phyloP scores from a whole-genome alignment of 37 sponge, comb jelly and placozoan genomes.

The Crambe crambe region DNA sequence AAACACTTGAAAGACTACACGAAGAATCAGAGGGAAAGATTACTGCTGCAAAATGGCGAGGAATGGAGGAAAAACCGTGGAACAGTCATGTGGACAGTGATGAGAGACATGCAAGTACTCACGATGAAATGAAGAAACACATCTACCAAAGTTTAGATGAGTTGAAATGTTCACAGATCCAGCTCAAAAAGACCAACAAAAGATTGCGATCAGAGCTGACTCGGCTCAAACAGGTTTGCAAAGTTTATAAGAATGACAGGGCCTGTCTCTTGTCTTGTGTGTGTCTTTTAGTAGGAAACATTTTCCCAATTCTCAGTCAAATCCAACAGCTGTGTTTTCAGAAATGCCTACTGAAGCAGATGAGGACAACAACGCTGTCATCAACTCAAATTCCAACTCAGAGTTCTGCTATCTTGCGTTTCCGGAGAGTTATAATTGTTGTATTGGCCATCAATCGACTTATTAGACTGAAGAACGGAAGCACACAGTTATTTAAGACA shows the following conservation, averaged over 20 bases:
- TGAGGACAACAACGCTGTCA: not conserved
- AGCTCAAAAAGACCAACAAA: not conserved
- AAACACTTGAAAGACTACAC: slow-evolving; percentile 2
- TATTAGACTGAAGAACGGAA: not conserved
- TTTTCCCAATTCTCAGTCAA: slow-evolving; percentile 7
- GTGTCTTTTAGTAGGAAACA: slow-evolving; percentile 23
- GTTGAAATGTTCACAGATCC: not conserved
- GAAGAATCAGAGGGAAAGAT: not conserved
- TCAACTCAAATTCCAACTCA: not conserved
- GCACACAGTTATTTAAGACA: not conserved
- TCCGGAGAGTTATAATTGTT: slow-evolving; percentile 23
- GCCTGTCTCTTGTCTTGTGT: slow-evolving; percentile 40
- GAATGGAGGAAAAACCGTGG: too few species aligned
- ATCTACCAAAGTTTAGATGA: not conserved
- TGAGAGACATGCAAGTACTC: too few species aligned
- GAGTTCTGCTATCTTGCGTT: not conserved
- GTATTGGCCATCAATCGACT: slow-evolving; percentile 36
- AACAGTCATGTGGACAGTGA: too few species aligned
- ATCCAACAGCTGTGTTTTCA: slow-evolving; percentile 18
- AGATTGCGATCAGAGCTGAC: not conserved
- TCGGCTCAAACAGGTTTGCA: not conserved
- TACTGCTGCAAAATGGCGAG: not conserved
- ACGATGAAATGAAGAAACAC: not conserved
- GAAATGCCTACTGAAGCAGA: slow-evolving; percentile 9
- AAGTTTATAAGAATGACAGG: slow-evolving; percentile 21